Base-by-base conservation (phyloP, 2,888 invertebrate species). In the Sisyra terminalis region DNA sequence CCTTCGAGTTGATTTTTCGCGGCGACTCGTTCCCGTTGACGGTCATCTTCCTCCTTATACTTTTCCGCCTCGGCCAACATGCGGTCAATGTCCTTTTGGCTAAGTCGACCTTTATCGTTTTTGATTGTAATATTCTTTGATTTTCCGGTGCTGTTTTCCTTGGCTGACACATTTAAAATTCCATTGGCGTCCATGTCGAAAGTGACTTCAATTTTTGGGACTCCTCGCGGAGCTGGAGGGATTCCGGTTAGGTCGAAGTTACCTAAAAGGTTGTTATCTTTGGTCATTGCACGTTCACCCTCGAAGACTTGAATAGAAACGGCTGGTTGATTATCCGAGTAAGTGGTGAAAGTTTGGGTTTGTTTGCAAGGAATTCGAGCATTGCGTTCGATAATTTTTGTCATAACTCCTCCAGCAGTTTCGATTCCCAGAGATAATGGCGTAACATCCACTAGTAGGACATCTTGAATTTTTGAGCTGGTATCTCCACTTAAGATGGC, bases 401-500 rank as follows among this genome's bases (percentile, higher is more conserved):
- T 64, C 83, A 85, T 83, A 2, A 84, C 80, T n/a, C 84, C 81
- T 11, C 81, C 82, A 13, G 81, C 81, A 0, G 81, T 82, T 59
- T 87, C 86, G 46, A 82, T 81, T 29, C 81, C 81, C 39, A 82
- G 65, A 0, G 81, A 81, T 14, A 82, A 60, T 50, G 71, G 75
- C 0, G 77, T 68, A 1, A 79, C 78, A 54, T 81, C 80, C 0
- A 79, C 74, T 8, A 81, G 58, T 0, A 80, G 61, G 1, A 80
- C 73, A 52, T 80, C 86, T 56, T 83, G 80, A 50, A 87, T 82
- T 61, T 69, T 71, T 3, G 75, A 66, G 54, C 84, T 79, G 2
- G 71, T 73, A 39, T 56, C 57, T 9, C 60, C 59, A 44, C 51
- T 58, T 4, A 60, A 45, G 29, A 60, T 55, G 4, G 59, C 59